These are phyloP conservation scores for Lepilemur septentrionalis DNA, from an alignment of 2,797 vertebrate species.

Conservation along the genomic window DNA sequence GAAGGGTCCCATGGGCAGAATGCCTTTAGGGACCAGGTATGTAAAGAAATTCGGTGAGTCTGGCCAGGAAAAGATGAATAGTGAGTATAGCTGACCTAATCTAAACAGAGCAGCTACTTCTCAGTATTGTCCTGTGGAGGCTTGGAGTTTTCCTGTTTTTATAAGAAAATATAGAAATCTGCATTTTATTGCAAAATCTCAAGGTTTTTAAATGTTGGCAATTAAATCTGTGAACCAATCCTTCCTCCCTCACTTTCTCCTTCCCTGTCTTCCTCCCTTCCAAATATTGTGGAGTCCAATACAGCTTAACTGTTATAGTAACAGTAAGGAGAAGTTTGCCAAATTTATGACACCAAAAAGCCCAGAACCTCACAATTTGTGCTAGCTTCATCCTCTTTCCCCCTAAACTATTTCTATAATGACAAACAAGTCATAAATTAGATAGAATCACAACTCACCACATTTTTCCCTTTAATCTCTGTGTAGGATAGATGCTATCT, in stretches of 20 bases:
- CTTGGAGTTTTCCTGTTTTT: not conserved
- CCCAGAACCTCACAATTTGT: not conserved
- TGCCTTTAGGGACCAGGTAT: not conserved
- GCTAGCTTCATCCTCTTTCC: not conserved
- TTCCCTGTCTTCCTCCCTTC: not conserved
- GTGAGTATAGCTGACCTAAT: not conserved
- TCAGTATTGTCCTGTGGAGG: not conserved
- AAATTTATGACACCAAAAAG: not conserved
- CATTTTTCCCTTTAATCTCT: conserved; percentile 2
- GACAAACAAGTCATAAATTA: not conserved
- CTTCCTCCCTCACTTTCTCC: not conserved
- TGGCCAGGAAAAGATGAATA: not conserved
- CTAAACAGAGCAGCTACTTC: not conserved
- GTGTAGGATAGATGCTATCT: not conserved
- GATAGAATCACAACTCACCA: not conserved
- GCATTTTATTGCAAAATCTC: not conserved
- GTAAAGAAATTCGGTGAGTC: not conserved
- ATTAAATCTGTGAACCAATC: not conserved
- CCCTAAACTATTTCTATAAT: not conserved
- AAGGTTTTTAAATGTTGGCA: not conserved
- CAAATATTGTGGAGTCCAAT: not conserved
- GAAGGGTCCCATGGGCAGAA: not conserved
- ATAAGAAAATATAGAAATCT: not conserved
- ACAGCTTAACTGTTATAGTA: not conserved
- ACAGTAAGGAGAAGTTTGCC: not conserved